Conservation (phyloP, 2,888 invertebrate genomes). For the Meteorus cinctellus region DNA sequence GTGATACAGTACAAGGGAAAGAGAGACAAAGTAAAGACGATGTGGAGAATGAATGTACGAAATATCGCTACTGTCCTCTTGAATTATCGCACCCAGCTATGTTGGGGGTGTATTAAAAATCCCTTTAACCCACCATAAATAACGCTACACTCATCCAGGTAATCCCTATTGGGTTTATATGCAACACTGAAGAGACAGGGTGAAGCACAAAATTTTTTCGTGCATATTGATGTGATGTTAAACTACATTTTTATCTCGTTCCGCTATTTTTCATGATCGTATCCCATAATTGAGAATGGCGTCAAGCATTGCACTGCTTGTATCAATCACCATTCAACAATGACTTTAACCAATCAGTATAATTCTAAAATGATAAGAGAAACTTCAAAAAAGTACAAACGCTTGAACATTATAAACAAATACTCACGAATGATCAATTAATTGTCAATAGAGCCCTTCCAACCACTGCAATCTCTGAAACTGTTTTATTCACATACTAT, state of each 20-base stretch:
- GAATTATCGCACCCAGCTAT: constrained; percentile 59
- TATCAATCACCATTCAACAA: too few species aligned
- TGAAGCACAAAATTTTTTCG: constrained; percentile 5
- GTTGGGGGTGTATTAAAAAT: constrained; percentile 64
- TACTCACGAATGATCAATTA: too few species aligned
- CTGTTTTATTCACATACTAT: not conserved
- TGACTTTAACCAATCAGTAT: too few species aligned
- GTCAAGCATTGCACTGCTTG: too few species aligned
- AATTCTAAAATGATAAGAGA: too few species aligned
- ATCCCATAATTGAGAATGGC: too few species aligned
- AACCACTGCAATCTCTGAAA: not conserved
- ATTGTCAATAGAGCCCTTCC: not conserved
- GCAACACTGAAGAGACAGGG: constrained; percentile 43
- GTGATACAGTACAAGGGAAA: constrained; percentile 10
- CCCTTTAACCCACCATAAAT: constrained; percentile 68
- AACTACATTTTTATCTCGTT: too few species aligned
- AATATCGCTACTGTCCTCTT: constrained; percentile 59
- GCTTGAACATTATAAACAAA: too few species aligned
- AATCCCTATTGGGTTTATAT: constrained; percentile 60
- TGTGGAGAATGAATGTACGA: constrained; percentile 42
- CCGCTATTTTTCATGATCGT: too few species aligned
- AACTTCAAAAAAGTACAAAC: too few species aligned
- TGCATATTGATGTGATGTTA: not conserved
- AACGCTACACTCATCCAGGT: constrained; percentile 58
- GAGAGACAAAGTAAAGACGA: not conserved